A percentile compares a stretch with the other conserved stretches of the same genome.
These are phyloP conservation scores for Rhynchonema sp. DNA, from an alignment of 2,888 invertebrate genomes.

Conservation along the genomic window DNA sequence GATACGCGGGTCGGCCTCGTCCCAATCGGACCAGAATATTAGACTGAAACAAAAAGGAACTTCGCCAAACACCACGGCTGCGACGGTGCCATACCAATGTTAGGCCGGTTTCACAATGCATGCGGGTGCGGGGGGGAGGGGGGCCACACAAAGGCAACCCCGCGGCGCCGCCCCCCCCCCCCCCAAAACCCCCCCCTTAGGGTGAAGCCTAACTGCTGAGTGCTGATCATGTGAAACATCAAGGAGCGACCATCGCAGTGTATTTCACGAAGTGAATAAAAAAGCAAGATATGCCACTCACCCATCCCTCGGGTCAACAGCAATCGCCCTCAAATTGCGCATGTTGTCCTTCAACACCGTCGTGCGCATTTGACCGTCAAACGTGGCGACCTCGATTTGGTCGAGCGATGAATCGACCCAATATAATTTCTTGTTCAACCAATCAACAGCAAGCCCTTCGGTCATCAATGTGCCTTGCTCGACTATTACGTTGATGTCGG, in stretches of 20 bases:
- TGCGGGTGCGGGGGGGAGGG: too few relatives aligned
- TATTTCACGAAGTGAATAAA: too few relatives aligned
- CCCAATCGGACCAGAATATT: constrained; percentile 74
- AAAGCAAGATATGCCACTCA: not conserved
- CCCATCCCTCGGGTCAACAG: constrained; percentile 46
- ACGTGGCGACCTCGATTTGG: constrained; percentile 40
- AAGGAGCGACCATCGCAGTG: too few relatives aligned
- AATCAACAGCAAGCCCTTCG: constrained; percentile 71
- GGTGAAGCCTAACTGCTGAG: too few relatives aligned
- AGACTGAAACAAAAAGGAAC: constrained; percentile 33
- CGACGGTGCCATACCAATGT: too few relatives aligned
- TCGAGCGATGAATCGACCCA: constrained; percentile 40
- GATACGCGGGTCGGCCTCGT: constrained; percentile 50
- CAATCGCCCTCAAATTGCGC: constrained; percentile 62
- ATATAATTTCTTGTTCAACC: constrained; percentile 64
- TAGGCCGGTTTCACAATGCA: too few relatives aligned
- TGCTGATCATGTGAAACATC: too few relatives aligned
- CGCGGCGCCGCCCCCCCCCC: too few relatives aligned
- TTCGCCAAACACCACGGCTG: too few relatives aligned
- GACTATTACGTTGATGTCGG: constrained; percentile 58
- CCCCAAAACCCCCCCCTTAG: too few relatives aligned
- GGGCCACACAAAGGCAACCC: too few relatives aligned
- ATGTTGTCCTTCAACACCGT: constrained; percentile 59
- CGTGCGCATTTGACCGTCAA: constrained; percentile 53
- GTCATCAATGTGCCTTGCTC: constrained; percentile 62